These are phyloP conservation scores for Erpobdella octoculata DNA, from an alignment of 2,888 invertebrate species.

Conservation along the genomic window DNA sequence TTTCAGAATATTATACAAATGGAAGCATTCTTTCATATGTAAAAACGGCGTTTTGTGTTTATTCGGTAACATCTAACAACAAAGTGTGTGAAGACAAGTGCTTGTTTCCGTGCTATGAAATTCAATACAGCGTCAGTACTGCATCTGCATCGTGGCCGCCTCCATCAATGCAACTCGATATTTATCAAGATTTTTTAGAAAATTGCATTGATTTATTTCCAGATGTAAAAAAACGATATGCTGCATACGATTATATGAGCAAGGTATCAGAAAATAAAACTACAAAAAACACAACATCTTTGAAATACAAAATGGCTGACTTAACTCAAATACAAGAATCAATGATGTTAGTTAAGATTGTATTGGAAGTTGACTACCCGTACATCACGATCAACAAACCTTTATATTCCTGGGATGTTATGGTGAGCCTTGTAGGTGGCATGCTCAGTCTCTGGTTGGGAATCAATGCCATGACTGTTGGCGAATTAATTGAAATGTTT, in stretches of 20 bases:
- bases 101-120: not conserved
- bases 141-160: not conserved
- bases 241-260: not conserved
- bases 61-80: no score
- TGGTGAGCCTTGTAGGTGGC: not conserved
- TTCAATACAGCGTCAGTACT: not conserved
- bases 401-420: constrained; percentile 5
- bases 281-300: not conserved
- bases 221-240: not conserved
- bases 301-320: not conserved
- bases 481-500: not conserved
- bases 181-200: not conserved
- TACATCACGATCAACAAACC: not conserved
- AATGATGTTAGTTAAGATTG: not conserved
- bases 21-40: no score
- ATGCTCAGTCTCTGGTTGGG: constrained; percentile 2
- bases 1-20: no score
- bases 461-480: not conserved
- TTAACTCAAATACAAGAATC: not conserved
- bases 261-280: not conserved
- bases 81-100: not conserved
- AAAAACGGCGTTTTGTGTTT: no score
- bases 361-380: not conserved
- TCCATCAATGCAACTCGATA: not conserved
- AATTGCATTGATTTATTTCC: not conserved